Percentiles rank a stretch among this genome's conserved stretches.
Evolutionary conservation across 53 echinoderm and acorn worm species (phyloP).

Genomic region (Astropecten irregularis): DNA sequence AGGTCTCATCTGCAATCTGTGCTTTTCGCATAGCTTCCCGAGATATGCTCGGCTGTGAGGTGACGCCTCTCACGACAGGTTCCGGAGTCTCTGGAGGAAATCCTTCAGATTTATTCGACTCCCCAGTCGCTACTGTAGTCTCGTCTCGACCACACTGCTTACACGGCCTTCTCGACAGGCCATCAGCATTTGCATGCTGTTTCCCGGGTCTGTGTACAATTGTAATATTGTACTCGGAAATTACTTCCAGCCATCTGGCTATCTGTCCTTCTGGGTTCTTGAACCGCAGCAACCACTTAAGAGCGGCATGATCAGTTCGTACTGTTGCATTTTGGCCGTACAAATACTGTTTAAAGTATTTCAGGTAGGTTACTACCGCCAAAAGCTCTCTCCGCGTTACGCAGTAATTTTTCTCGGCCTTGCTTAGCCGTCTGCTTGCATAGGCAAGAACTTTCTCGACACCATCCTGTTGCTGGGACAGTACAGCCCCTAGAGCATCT

Average conservation of each 20-base stretch:
- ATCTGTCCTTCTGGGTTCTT: conserved; percentile 6
- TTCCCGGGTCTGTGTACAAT: not conserved
- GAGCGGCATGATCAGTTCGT: conserved; percentile 49
- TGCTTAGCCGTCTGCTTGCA: not conserved
- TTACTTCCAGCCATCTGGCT: conserved; percentile 12
- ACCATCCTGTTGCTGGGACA: conserved; percentile 28
- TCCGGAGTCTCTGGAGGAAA: not conserved
- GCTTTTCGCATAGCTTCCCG: not conserved
- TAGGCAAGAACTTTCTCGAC: conserved; percentile 13
- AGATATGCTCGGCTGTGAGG: not conserved
- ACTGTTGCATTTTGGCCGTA: conserved; percentile 38
- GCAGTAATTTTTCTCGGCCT: conserved; percentile 20
- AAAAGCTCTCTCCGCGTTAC: conserved; percentile 52
- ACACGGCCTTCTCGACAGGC: not conserved
- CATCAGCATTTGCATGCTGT: conserved; percentile 16
- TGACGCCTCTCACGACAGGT: not conserved
- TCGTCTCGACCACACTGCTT: conserved; percentile 39
- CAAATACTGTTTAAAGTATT: conserved; percentile 65
- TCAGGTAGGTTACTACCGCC: conserved; percentile 51
- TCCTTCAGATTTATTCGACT: not conserved
- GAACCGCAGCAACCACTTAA: conserved; percentile 6
- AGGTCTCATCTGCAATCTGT: not conserved
- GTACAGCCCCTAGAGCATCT: not conserved
- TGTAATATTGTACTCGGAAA: not conserved
- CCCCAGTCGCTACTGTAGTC: not conserved